Evolutionary conservation across 2,797 vertebrate species (phyloP).

Genomic region (Anniella stebbinsi): DNA sequence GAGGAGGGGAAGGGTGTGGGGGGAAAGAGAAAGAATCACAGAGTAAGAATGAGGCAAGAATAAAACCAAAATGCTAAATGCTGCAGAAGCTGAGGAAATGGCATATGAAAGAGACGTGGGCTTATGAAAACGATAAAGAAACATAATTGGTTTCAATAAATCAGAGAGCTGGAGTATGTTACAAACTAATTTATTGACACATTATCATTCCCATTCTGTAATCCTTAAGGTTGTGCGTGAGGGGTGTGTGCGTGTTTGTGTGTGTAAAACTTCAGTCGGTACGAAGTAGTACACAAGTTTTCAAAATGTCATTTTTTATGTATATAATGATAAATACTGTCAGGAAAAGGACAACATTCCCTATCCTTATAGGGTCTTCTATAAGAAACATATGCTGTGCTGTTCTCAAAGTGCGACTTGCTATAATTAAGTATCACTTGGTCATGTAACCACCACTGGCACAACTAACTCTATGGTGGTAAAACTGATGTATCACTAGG

Average conservation of each 20-base stretch:
- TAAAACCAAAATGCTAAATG: constrained; percentile 20
- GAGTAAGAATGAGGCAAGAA: constrained; percentile 56
- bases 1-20: not conserved
- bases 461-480: not conserved
- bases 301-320: not conserved
- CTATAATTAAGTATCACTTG: not conserved
- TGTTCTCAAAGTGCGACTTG: not conserved
- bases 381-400: not conserved
- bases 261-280: constrained; percentile 51
- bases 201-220: constrained; percentile 4
- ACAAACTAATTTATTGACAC: constrained; percentile 42
- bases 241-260: not conserved
- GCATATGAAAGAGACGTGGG: constrained; percentile 37
- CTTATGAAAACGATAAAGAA: constrained; percentile 37
- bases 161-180: constrained; percentile 38
- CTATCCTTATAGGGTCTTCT: fast-evolving
- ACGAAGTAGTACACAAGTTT: constrained; percentile 46
- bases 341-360: not conserved
- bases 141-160: constrained; percentile 56
- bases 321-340: constrained; percentile 6
- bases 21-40: constrained; percentile 72
- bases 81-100: not conserved
- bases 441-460: not conserved
- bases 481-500: not conserved
- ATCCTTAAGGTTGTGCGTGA: not conserved